Base-by-base conservation (phyloP, 2,888 invertebrate genomes). In the Noctuana brunneofusca region DNA sequence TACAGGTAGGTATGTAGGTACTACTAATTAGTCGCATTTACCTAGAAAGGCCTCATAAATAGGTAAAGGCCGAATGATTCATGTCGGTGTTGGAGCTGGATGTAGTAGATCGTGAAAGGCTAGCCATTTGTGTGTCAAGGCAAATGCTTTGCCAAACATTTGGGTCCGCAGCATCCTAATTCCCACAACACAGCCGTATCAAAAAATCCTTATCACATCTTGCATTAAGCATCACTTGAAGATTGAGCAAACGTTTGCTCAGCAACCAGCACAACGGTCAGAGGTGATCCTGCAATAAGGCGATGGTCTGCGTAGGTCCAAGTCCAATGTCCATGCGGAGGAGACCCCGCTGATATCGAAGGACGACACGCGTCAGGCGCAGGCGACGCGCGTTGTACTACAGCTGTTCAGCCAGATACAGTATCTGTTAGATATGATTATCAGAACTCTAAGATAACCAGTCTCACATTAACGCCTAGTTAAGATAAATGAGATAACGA, bases 401-500 rank as follows among this genome's bases (percentile, higher is more conserved):
- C 83, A 80, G 75, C 81, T 78, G 79, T 74, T 75, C 73, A 57
- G 69, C 75, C 79, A 85, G 85, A 84, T 86, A 84, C 78, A 74
- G 79, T 87, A 87, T 86, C 87, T 84, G 78, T 75, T 77, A 85
- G 87, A 86, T 87, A 86, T 83, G 84, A 86, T 84, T 87, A 89
- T 88, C 89, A 81, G 75, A 79, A 80, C 79, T 79, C 77, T 82
- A 80, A 89, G 89, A 89, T 89, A 89, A 83, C 86, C 81, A 73
- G 73, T 77, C 81, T 78, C 84, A 85, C 83, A 89, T 89, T 89
- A 89, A 79, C 89, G 75, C 79, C 83, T 88, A 87, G 88, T 89
- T 89, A 84, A 89, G 89, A 90, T 90, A 90, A 87, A 86, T 72
- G 75, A 89, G 90, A 90, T 90, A 90, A 89, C 88, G 80, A 80